These are phyloP conservation scores for Sciaenops ocellatus DNA, from an alignment of 2,797 vertebrate species.

Conservation along the genomic window DNA sequence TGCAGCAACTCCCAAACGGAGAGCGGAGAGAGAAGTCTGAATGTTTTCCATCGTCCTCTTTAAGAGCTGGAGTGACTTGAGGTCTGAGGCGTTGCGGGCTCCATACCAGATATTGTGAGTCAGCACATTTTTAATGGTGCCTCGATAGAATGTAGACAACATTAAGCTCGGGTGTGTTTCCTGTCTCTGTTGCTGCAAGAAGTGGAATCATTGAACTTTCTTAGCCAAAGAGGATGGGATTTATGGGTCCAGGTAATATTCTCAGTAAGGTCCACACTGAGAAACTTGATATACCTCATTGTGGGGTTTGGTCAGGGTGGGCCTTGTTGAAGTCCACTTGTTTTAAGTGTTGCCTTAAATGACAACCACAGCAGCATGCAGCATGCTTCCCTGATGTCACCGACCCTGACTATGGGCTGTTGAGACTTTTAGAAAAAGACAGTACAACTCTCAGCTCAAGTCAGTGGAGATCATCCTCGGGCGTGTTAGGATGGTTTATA, in stretches of 20 bases:
- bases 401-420: background rate
- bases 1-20: background rate
- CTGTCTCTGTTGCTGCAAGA: background rate
- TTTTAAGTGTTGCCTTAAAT: background rate
- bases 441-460: background rate
- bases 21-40: background rate
- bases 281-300: background rate
- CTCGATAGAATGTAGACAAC: background rate
- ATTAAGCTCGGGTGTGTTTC: background rate
- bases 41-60: background rate
- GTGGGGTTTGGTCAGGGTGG: background rate
- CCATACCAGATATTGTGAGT: background rate
- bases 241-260: background rate
- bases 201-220: background rate
- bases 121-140: background rate
- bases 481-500: background rate
- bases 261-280: background rate
- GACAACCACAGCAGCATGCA: too few relatives aligned
- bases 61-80: background rate
- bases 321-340: background rate
- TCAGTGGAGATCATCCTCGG: background rate
- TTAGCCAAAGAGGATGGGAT: background rate
- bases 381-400: background rate
- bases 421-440: background rate
- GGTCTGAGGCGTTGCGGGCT: background rate